Base-by-base conservation (phyloP, 2,888 invertebrate genomes). In the Drosophila pseudotalamancana region DNA sequence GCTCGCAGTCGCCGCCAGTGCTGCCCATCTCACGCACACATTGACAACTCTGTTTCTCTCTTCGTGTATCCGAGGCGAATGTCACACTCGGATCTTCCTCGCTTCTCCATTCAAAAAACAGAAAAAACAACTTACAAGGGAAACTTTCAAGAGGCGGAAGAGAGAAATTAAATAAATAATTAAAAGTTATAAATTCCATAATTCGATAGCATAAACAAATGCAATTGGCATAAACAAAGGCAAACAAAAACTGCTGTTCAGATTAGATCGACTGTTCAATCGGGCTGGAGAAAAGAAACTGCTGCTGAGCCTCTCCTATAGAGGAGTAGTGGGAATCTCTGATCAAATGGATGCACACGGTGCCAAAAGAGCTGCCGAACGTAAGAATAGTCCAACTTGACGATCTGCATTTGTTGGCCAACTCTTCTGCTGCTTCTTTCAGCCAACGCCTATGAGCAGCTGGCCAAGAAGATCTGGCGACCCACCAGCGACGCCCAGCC, bases 391-490 rank as follows among this genome's bases (percentile, higher is more conserved):
- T n/a, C n/a, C n/a, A n/a, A n/a, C n/a, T 16, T 16, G 1, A 39
- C 14, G 3, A 1, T 25, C 16, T 3, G 16, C 4, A 6, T 14
- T 32, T n/a, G n/a, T n/a, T n/a, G n/a, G n/a, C n/a, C n/a, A n/a
- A n/a, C 23, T n/a, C 12, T 14, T 1, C 43, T 43, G n/a, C 6
- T 8, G 25, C 4, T 1, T 11, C 5, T 8, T 31, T 0, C 6
- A 83, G 87, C 50, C 14, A 65, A 62, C 16, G 31, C 57, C 9
- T 56, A 61, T 5, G 68, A 51, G 43, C 55, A 68, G n/a, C n/a
- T n/a, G n/a, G n/a, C n/a, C n/a, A n/a, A n/a, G n/a, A n/a, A n/a
- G n/a, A n/a, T n/a, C n/a, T n/a, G n/a, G n/a, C n/a, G n/a, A n/a
- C n/a, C n/a, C n/a, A n/a, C n/a, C n/a, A n/a, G n/a, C n/a, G n/a